Base-by-base conservation (phyloP, 2,113 vertebrate genomes). In the Halcyon senegalensis region DNA sequence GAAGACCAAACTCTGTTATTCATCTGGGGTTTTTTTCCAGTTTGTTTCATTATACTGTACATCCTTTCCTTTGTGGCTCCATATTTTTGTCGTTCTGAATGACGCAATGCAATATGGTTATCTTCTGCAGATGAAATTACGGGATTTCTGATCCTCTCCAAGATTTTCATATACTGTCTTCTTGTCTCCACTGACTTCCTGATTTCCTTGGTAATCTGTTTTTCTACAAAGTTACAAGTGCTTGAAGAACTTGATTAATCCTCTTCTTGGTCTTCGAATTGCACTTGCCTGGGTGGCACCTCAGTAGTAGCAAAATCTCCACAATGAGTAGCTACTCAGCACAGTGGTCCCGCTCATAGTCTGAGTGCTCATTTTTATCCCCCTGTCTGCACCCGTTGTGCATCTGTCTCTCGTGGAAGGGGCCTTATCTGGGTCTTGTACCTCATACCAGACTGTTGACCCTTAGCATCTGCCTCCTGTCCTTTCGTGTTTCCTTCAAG, bases 271-370 rank as follows among this genome's bases (percentile, higher is more conserved):
- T 87, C 58, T 66, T 91, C 55, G 31, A 3, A 31, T 7, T 28
- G 20, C 10, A 4, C 77, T 74, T 89, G 33, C 37, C 9, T 35
- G 11, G 31, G 33, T 51, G 63, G 58, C 31, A 5, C 50, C 51
- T 93, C 31, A 4, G 24, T 41, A 43, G 33, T 27, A 58, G 56
- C 14, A 2, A 27, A 50, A 30, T 27, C 56, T 79, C 58, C 18
- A 1, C 0, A 0, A 0, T 62, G 55, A 69, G 43, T 16, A 48
- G 20, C 3, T 55, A 50, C 64, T 72, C n/a, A 25, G 5, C 1
- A 3, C 35, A 5, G 48, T 50, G 5, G 31, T 41, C 39, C 35
- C 1, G 1, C 56, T 67, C 1, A 0, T 24, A 20, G 31, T 20
- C 24, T 0, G 0, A 28, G 28, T 7, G 8, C 43, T 88, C 2